Evolutionary conservation across 1,140 invertebrate species (phyloP).

Genomic region (Drosophila pectinifera): DNA sequence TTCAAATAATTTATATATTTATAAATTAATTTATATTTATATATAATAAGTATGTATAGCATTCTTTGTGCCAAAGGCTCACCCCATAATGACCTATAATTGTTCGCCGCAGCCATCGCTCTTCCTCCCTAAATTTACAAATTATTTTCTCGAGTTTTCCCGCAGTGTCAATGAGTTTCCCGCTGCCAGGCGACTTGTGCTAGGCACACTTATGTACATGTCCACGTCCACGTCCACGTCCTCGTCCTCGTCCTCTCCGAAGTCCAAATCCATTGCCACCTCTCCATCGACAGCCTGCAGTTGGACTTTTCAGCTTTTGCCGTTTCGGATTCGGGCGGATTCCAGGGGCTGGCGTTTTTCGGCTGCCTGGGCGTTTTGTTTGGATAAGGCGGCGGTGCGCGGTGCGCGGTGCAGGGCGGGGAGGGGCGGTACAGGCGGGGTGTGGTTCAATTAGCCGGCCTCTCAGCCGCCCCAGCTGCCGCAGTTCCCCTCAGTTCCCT

Average conservation of each 20-base stretch:
- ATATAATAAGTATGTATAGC: no score
- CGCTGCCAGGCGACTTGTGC: slow-evolving; percentile 48
- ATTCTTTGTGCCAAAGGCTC: no score
- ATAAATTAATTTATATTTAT: not conserved
- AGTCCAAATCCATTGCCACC: not conserved
- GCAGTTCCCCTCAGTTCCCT: no score
- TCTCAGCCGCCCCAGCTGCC: slow-evolving; percentile 20
- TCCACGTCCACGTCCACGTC: slow-evolving; percentile 14
- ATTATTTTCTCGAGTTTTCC: not conserved
- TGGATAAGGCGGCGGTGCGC: slow-evolving; percentile 26
- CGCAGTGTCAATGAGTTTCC: slow-evolving; percentile 27
- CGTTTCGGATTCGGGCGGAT: slow-evolving; percentile 27
- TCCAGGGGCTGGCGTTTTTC: slow-evolving; percentile 46
- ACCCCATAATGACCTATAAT: not conserved
- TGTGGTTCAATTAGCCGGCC: slow-evolving; percentile 64
- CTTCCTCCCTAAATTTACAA: not conserved
- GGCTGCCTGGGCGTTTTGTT: slow-evolving; percentile 51
- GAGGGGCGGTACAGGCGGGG: slow-evolving; percentile 24
- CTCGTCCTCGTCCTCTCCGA: not conserved
- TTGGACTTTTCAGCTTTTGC: slow-evolving; percentile 30
- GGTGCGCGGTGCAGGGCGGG: slow-evolving; percentile 3
- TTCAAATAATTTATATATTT: not conserved
- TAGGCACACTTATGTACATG: slow-evolving; percentile 54
- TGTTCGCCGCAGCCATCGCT: no score
- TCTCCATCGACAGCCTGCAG: slow-evolving; percentile 22